phyloP scores from a whole-genome alignment of 1,140 invertebrate species.

The Bombus impatiens region DNA sequence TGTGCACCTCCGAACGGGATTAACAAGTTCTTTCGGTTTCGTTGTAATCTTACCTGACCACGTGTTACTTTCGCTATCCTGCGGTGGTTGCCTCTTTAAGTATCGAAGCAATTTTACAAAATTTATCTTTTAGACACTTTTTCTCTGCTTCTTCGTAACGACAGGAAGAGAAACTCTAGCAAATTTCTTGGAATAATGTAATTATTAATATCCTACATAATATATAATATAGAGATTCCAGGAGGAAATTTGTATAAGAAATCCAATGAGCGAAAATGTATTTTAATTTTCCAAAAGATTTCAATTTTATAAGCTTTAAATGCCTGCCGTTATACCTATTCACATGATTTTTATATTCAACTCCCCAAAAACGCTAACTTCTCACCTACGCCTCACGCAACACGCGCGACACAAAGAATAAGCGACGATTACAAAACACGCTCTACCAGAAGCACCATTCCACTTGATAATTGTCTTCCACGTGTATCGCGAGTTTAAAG shows the following conservation, averaged over 20 bases:
- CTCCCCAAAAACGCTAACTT: neutral
- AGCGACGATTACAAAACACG: neutral
- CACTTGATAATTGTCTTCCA: constrained; percentile 22
- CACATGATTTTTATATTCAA: neutral
- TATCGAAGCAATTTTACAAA: neutral
- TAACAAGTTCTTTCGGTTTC: constrained; percentile 73
- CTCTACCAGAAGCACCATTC: neutral
- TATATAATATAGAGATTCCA: neutral
- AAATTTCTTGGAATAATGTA: neutral
- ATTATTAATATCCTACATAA: neutral
- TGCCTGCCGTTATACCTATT: neutral
- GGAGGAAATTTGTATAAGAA: neutral
- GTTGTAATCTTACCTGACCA: constrained; percentile 17
- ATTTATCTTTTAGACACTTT: too few relatives aligned
- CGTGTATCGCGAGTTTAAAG: constrained; percentile 37
- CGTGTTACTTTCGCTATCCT: neutral
- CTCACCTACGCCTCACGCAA: neutral
- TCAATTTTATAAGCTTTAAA: neutral
- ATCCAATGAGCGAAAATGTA: neutral
- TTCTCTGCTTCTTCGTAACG: too few relatives aligned
- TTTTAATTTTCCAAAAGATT: neutral
- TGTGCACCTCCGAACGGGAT: constrained; percentile 64
- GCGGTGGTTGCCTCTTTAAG: too few relatives aligned
- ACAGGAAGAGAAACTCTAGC: too few relatives aligned
- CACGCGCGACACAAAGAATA: neutral